Base-by-base conservation (phyloP, 2,113 vertebrate genomes). In the Ellobius talpinus region DNA sequence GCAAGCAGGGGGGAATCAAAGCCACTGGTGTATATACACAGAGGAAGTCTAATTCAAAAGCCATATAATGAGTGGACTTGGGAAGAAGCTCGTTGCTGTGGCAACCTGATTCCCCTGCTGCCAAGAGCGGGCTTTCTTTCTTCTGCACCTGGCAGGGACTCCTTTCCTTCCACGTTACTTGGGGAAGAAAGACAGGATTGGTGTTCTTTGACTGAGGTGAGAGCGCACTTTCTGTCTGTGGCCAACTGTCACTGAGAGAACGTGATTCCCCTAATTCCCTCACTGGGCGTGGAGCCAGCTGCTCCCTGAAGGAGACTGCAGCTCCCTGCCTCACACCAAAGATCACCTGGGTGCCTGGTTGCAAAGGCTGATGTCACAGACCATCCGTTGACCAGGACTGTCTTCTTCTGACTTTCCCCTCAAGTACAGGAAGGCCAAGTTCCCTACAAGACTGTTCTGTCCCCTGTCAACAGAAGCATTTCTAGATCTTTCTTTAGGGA, bases 91-190 rank as follows among this genome's bases (percentile, higher is more conserved):
- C 5, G 96, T 98, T 98, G 96, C 97, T 63, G 58, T 95, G 95
- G 97, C 96, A 97, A 97, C 98, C 87, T 1, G 68, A 74, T 96
- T 98, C 97, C 95, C 97, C 92, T 61, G 95, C 82, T 96, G 93
- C 96, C 97, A 93, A 95, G 50, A 88, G 87, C 3, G 0, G 0
- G 72, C 94, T 94, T 89, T 89, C 95, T 97, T 98, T 94, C 92
- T 85, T 90, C 84, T 91, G 97, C 68, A 96, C 97, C 94, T 55
- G 0, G 95, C 88, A 70, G 86, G 93, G 91, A 39, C 90, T 76
- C 29, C 61, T 89, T 90, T 74, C 90, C 73, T 50, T 87, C 74
- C 42, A 65, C 17, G 29, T 82, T 68, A 70, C 92, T 96, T 94
- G 55, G 90, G 78, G 84, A 92, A 39, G 86, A 95, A 88, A 89